Evolutionary conservation across 2,797 vertebrate species (phyloP).

Genomic region (Squalus acanthias): DNA sequence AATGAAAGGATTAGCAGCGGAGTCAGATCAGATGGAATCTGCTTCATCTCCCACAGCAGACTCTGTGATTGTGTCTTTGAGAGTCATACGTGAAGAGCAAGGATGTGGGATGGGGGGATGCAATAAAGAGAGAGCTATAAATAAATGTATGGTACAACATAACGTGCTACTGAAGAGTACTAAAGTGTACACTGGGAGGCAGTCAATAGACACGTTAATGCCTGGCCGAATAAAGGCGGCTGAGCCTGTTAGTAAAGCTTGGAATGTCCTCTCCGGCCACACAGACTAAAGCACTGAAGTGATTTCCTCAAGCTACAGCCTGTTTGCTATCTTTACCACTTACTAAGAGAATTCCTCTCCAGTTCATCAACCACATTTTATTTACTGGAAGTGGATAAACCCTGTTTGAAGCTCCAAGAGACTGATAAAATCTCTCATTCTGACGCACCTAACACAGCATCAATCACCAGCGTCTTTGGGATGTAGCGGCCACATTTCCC

Average conservation of each 20-base stretch:
- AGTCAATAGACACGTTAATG: neutral
- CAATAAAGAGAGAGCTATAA: neutral
- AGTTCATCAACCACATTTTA: neutral
- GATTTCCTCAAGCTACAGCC: neutral
- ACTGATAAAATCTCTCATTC: neutral
- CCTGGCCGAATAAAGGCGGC: neutral
- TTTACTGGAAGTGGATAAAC: neutral
- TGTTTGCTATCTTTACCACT: neutral
- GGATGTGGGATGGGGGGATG: neutral
- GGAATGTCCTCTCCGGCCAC: neutral
- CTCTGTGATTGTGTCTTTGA: neutral
- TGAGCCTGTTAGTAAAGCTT: neutral
- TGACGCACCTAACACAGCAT: neutral
- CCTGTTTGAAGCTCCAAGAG: neutral
- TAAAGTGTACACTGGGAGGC: neutral
- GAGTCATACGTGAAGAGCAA: neutral
- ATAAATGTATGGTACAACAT: neutral
- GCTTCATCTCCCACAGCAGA: neutral
- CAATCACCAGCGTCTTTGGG: neutral
- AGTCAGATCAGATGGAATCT: neutral
- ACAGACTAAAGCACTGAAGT: neutral
- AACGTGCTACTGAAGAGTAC: neutral
- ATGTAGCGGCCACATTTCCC: neutral
- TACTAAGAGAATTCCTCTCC: neutral
- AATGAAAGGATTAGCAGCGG: neutral